Evolutionary conservation across 2,888 invertebrate species (phyloP).

Genomic region (Auanema sp.): DNA sequence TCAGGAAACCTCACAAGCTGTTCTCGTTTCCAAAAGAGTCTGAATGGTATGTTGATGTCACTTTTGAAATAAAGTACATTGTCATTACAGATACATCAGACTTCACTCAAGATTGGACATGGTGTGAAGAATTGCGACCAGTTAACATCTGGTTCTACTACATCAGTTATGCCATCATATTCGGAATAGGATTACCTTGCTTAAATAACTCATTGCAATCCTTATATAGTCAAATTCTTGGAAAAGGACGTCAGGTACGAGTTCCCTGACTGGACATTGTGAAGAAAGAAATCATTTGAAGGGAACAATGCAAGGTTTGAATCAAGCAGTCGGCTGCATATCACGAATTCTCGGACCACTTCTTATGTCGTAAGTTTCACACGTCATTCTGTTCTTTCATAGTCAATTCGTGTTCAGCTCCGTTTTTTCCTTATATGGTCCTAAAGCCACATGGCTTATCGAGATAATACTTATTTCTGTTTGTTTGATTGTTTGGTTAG

Average conservation of each 20-base stretch:
- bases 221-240: constrained; percentile 29
- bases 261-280: neutral
- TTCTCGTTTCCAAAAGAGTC: constrained; percentile 11
- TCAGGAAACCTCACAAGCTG: constrained; percentile 32
- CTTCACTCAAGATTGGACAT: constrained; percentile 22
- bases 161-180: constrained; percentile 32
- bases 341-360: constrained; percentile 43
- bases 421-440: constrained; percentile 35
- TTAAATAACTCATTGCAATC: constrained; percentile 48
- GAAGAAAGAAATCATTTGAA: neutral
- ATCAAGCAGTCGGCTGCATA: constrained; percentile 42
- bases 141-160: constrained; percentile 39
- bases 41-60: constrained; percentile 5
- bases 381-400: neutral
- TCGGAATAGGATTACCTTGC: constrained; percentile 35
- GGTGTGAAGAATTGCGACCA: constrained; percentile 34
- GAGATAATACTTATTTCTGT: constrained; percentile 33
- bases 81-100: neutral
- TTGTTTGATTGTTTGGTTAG: constrained; percentile 31
- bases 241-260: constrained; percentile 18
- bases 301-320: constrained; percentile 45
- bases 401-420: constrained; percentile 10
- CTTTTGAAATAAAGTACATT: neutral
- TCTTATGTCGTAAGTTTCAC: constrained; percentile 34
- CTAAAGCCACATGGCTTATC: constrained; percentile 39